Percentiles rank a stretch among this genome's conserved stretches.
Conservation (phyloP, 1,140 invertebrate species). For the Drosophila pallidifrons region DNA sequence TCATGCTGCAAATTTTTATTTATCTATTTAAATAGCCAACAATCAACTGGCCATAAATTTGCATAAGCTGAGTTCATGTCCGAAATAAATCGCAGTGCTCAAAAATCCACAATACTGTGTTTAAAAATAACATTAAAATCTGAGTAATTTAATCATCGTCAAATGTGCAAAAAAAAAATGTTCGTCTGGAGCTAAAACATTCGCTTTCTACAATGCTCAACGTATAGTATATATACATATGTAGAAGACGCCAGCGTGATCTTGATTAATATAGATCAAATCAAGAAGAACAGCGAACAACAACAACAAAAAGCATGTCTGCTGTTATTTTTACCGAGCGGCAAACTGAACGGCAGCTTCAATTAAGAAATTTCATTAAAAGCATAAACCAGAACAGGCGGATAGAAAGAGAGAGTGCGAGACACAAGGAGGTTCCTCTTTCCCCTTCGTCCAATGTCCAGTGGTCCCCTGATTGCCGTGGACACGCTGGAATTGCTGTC, state of each 20-base stretch:
- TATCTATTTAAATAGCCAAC: not conserved
- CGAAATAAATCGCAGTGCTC: constrained; percentile 31
- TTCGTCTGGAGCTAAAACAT: constrained; percentile 4
- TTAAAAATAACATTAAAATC: constrained; percentile 47
- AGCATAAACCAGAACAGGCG: constrained; percentile 30
- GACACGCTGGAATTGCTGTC: constrained; percentile 63
- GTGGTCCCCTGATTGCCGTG: constrained; percentile 49
- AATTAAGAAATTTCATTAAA: constrained; percentile 83
- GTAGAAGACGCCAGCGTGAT: constrained; percentile 63
- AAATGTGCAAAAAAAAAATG: constrained; percentile 23
- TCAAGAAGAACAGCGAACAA: constrained; percentile 47
- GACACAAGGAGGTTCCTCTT: constrained; percentile 7
- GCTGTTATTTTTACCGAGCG: constrained; percentile 51
- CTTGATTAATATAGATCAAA: constrained; percentile 83
- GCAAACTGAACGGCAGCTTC: constrained; percentile 65
- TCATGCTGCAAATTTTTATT: constrained; percentile 22
- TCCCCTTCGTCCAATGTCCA: constrained; percentile 9
- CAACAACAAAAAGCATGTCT: constrained; percentile 61
- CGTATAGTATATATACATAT: constrained; percentile 3
- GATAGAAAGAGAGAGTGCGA: constrained; percentile 50
- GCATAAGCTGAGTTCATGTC: constrained; percentile 40
- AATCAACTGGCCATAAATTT: constrained; percentile 37
- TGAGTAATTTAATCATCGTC: constrained; percentile 53
- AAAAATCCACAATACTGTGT: constrained; percentile 12
- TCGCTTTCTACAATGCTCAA: constrained; percentile 26